Evolutionary conservation across 2,113 vertebrate genomes (phyloP).

Genomic region (Melospiza georgiana): DNA sequence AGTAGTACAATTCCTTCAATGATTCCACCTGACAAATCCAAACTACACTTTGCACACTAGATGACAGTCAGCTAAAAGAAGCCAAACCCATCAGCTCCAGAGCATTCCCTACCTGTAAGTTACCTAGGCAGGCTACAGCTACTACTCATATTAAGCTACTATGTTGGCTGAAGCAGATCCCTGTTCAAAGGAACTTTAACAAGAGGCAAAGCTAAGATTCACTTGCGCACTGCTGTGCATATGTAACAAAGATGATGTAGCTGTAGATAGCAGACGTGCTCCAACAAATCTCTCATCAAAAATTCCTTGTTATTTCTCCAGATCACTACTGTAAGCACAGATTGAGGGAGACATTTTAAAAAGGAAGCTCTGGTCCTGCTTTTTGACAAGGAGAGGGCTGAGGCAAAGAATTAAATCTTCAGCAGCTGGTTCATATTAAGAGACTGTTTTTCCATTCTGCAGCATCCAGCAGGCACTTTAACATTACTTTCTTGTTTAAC

Average conservation of each 20-base stretch:
- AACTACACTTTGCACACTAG: not conserved
- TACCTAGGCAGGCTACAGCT: not conserved
- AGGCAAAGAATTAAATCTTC: not conserved
- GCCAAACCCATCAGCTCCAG: not conserved
- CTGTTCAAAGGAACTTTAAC: not conserved
- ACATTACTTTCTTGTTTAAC: not conserved
- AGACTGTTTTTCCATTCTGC: not conserved
- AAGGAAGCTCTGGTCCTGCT: not conserved
- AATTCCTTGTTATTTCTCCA: not conserved
- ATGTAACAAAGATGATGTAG: rapidly evolving
- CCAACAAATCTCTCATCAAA: not conserved
- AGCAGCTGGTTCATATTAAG: not conserved
- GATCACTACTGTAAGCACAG: not conserved
- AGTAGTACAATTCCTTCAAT: not conserved
- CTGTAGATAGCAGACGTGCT: not conserved
- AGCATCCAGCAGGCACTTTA: not conserved
- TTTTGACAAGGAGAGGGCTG: not conserved
- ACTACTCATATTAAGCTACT: not conserved
- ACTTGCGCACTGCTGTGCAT: not conserved
- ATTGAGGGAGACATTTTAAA: not conserved
- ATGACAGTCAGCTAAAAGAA: not conserved
- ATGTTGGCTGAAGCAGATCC: rapidly evolving
- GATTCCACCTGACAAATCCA: not conserved
- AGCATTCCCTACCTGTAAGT: not conserved
- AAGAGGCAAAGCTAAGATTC: not conserved